Evolutionary conservation across 2,888 invertebrate genomes (phyloP), one percentile per base, ranked within the genome.

Genomic region (Azorinus chamasolen): DNA sequence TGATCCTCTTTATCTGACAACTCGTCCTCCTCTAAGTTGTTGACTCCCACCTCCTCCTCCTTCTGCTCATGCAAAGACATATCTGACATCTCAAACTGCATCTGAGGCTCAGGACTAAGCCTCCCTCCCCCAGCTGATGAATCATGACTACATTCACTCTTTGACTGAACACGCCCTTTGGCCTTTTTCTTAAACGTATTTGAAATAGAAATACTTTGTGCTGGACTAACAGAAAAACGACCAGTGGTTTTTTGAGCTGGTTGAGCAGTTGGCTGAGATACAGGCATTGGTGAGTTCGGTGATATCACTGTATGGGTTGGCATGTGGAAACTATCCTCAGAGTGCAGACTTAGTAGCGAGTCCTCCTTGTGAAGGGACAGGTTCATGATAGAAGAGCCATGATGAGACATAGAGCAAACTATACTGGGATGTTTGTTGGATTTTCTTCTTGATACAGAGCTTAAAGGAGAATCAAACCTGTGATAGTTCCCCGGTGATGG

Each of bases 171-270:
- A 20, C 64, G 54, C 16, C 46, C 32, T 32, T 45, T 37, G 4
- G 20, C 37, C 16, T 24, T n/a, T 12, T 46, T 45, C 25, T 59
- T 59, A 32, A 18, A 16, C 2, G 43, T 16, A 14, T 20, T 50
- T n/a, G 53, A 59, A n/a, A 20, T 32, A 3, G 75, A 65, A 25
- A 77, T 58, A 48, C 63, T 66, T 27, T 72, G 69, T n/a, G 69
- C 55, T 2, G 78, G 73, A 41, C 78, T 78, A 10, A 78, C 61
- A 12, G 69, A 64, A 65, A 78, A 78, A 32, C 78, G 54, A 2
- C 70, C 69, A 27, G 25, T 24, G 27, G 22, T 18, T 16, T 32
- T 25, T 3, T 61, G 58, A 8, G 32, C 22, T 2, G 51, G 3
- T 18, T 39, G 22, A 14, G 50, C 22, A 5, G 51, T 14, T n/a